Evolutionary conservation across 2,797 vertebrate genomes (phyloP).

Genomic region (Gorsachius magnificus): DNA sequence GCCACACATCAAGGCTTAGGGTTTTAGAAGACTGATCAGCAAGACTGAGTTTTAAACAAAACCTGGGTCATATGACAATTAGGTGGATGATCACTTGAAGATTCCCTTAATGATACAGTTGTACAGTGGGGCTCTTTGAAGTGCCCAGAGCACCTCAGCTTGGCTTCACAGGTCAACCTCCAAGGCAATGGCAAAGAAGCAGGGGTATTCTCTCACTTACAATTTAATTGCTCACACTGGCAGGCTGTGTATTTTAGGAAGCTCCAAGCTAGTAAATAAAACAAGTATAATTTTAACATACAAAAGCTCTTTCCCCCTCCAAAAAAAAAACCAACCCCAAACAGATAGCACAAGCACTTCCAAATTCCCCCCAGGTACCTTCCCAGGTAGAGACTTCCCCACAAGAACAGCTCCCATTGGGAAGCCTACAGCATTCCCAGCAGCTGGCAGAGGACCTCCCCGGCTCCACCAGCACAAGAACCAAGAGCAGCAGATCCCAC

Average conservation of each 20-base stretch:
- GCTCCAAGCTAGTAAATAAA: neutral
- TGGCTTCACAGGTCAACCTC: neutral
- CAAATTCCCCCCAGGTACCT: neutral
- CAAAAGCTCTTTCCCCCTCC: neutral
- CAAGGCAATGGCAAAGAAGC: accelerated
- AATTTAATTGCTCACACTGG: neutral
- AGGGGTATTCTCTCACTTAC: neutral
- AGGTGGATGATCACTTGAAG: slow-evolving; percentile 67
- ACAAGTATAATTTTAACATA: neutral
- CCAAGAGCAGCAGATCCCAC: neutral
- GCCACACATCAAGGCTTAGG: slow-evolving; percentile 82
- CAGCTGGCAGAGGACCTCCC: neutral
- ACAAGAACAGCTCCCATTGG: accelerated
- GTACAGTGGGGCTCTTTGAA: neutral
- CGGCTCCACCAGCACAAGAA: neutral
- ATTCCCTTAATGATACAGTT: neutral
- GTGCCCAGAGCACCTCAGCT: neutral
- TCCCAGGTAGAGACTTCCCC: neutral
- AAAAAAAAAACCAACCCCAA: neutral
- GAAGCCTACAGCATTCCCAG: neutral
- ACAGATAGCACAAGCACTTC: neutral
- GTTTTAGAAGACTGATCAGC: slow-evolving; percentile 67
- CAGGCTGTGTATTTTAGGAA: neutral
- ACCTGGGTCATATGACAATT: slow-evolving; percentile 73
- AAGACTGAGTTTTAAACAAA: slow-evolving; percentile 69